Percentiles rank a stretch among this genome's conserved stretches.
Evolutionary conservation across 2,113 vertebrate species (phyloP).

Genomic region (Forbesichthys papilliferus): DNA sequence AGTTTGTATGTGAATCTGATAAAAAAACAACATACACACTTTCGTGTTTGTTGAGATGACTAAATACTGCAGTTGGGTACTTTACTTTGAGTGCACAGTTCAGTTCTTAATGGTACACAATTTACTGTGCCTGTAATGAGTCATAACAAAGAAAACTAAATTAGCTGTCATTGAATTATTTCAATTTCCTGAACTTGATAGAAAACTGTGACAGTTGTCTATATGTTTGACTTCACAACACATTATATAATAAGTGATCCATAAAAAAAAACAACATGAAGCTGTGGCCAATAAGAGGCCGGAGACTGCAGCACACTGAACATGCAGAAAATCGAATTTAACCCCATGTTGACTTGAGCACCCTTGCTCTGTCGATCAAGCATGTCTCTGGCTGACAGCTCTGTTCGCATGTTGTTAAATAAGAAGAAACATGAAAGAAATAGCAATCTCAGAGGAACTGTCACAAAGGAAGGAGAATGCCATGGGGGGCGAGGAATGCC

Average conservation of each 20-base stretch:
- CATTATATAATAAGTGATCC: conserved; percentile 82
- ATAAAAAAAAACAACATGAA: conserved; percentile 76
- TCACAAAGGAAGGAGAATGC: conserved; percentile 76
- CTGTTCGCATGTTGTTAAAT: conserved; percentile 76
- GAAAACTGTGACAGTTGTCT: conserved; percentile 74
- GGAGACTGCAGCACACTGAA: conserved; percentile 66
- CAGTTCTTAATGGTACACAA: conserved; percentile 53
- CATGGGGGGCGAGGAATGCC: conserved; percentile 77
- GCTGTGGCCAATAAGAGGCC: conserved; percentile 75
- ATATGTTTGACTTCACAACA: conserved; percentile 76
- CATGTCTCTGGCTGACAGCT: conserved; percentile 74
- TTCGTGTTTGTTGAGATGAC: conserved; percentile 43
- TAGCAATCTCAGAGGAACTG: conserved; percentile 78
- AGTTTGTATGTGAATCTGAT: neutral
- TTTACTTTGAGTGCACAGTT: conserved; percentile 54
- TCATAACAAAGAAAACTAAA: conserved; percentile 74
- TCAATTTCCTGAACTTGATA: conserved; percentile 79
- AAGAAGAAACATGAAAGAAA: conserved; percentile 78
- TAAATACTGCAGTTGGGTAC: conserved; percentile 55
- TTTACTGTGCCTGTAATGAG: conserved; percentile 67
- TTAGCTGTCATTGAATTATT: conserved; percentile 80
- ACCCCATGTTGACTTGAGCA: conserved; percentile 76
- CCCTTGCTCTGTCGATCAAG: conserved; percentile 65
- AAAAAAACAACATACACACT: too few species aligned
- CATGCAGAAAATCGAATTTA: conserved; percentile 81